Conservation (phyloP, 2,888 invertebrate species). For the Nipponacmea schrenckii region DNA sequence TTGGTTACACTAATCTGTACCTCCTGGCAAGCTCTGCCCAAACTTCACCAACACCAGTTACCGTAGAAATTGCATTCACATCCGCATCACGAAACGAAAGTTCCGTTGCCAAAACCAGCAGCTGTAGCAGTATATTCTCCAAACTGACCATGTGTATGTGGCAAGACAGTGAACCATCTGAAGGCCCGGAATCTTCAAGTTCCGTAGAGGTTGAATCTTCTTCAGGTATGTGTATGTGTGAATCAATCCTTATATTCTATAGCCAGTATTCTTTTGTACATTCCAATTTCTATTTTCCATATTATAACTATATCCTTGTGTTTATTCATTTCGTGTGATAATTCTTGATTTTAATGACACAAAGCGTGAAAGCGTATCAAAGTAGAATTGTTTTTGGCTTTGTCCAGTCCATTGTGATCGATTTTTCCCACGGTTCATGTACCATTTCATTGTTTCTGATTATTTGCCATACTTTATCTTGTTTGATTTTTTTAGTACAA, state of each 20-base stretch:
- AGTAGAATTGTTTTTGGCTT: too few species aligned
- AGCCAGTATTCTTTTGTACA: constrained; percentile 5
- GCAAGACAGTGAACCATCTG: background rate
- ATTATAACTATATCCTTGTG: background rate
- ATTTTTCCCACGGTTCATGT: too few species aligned
- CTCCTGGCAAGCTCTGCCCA: background rate
- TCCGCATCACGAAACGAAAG: background rate
- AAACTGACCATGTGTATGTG: background rate
- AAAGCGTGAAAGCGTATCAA: too few species aligned
- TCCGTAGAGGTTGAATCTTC: background rate
- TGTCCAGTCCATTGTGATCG: too few species aligned
- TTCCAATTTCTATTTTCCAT: background rate
- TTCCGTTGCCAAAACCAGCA: background rate
- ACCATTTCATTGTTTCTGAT: too few species aligned
- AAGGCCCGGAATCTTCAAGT: background rate
- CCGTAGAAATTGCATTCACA: background rate
- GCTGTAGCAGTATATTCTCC: background rate
- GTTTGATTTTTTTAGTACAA: too few species aligned
- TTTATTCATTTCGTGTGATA: too few species aligned
- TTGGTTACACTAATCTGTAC: background rate
- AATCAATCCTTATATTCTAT: too few species aligned
- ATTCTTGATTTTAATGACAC: too few species aligned
- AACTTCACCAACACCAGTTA: background rate
- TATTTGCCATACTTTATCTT: too few species aligned
- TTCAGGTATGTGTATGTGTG: background rate